Conservation (phyloP, 2,888 invertebrate species). For the Drosophila nigricruria region DNA sequence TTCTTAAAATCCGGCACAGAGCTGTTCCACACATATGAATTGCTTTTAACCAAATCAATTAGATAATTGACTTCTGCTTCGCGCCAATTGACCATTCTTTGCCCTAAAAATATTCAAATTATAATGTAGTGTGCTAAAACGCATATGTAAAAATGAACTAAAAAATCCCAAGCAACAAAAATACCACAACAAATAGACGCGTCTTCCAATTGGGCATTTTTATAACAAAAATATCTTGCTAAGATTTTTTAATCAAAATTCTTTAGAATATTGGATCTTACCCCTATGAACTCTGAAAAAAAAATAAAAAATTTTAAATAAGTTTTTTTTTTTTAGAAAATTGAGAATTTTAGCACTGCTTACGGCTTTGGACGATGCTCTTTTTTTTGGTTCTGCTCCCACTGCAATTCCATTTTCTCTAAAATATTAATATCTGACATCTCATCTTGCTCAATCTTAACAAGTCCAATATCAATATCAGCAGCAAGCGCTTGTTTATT, state of each 20-base stretch:
- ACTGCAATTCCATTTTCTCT: slow-evolving; percentile 28
- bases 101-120: slow-evolving; percentile 8
- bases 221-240: neutral
- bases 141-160: neutral
- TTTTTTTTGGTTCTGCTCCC: slow-evolving; percentile 25
- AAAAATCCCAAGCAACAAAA: neutral
- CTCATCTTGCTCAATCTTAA: slow-evolving; percentile 25
- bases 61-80: slow-evolving; percentile 44
- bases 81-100: slow-evolving; percentile 37
- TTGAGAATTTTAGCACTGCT: neutral
- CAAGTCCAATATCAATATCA: slow-evolving; percentile 34
- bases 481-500: neutral
- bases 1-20: slow-evolving; percentile 34
- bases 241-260: neutral
- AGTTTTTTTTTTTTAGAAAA: neutral
- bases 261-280: neutral
- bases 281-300: slow-evolving; percentile 31
- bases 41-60: slow-evolving; percentile 36
- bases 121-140: too few relatives aligned
- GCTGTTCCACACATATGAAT: slow-evolving; percentile 37
- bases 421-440: slow-evolving; percentile 12
- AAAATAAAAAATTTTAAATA: neutral
- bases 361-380: slow-evolving; percentile 21
- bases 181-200: neutral
- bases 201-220: neutral